phyloP scores from a whole-genome alignment of 2,797 vertebrate genomes.

The Gymnocypris eckloni region DNA sequence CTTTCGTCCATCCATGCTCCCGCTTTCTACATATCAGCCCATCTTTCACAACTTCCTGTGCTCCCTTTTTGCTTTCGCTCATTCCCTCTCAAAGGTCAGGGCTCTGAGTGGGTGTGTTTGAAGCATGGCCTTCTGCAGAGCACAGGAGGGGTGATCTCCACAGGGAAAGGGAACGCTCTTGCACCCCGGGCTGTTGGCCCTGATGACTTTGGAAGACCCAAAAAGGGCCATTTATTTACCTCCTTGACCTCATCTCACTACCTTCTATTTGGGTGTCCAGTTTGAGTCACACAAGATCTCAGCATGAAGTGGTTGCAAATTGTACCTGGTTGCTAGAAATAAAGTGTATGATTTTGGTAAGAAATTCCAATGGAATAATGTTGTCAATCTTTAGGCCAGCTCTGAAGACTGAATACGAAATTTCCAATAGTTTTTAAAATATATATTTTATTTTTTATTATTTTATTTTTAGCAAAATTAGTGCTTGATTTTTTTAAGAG shows the following conservation, averaged over 20 bases:
- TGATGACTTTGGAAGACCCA: constrained; percentile 74
- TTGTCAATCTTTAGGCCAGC: not conserved
- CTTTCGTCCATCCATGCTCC: constrained; percentile 27
- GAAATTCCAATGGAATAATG: not conserved
- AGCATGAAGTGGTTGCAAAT: constrained; percentile 49
- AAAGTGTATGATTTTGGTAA: constrained; percentile 4
- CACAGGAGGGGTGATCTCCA: constrained; percentile 67
- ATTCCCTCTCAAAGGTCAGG: constrained; percentile 75
- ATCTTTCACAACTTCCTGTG: constrained; percentile 47
- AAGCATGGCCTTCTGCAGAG: constrained; percentile 70
- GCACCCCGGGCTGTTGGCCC: constrained; percentile 72
- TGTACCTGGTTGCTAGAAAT: not conserved
- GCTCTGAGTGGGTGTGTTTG: constrained; percentile 75
- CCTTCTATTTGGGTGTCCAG: constrained; percentile 58
- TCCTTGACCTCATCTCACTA: constrained; percentile 70
- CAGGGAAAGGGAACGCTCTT: constrained; percentile 55
- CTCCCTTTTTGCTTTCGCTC: constrained; percentile 45
- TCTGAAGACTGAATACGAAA: not conserved
- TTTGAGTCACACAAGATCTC: constrained; percentile 22
- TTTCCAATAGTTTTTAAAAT: not conserved
- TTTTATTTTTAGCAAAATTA: not conserved
- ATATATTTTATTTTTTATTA: too few species aligned
- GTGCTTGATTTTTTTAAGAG: not conserved
- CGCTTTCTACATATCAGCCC: constrained; percentile 39
- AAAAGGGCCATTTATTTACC: constrained; percentile 67